Evolutionary conservation across 1,140 invertebrate genomes (phyloP).

Genomic region (Hypothenemus hampei): DNA sequence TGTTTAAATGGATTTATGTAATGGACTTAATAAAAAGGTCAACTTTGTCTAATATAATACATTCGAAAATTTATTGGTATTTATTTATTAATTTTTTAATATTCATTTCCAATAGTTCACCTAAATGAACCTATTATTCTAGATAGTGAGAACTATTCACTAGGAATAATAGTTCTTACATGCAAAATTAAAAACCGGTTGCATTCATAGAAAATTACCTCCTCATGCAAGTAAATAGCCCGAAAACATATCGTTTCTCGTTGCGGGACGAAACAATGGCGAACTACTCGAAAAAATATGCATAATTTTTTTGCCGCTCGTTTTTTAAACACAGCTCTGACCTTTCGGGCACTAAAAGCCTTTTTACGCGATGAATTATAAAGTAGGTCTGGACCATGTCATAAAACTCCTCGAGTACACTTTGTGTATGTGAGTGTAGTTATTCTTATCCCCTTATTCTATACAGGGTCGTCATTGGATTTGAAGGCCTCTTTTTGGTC

Average conservation of each 20-base stretch:
- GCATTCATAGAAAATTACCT: constrained; percentile 19
- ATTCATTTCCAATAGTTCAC: too few species aligned
- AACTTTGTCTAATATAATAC: too few species aligned
- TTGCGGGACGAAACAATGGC: constrained; percentile 10
- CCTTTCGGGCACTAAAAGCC: constrained; percentile 10
- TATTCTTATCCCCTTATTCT: too few species aligned
- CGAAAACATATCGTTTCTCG: constrained; percentile 20
- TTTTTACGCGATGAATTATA: constrained; percentile 16
- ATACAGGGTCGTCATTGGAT: background rate
- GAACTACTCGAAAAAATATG: constrained; percentile 14
- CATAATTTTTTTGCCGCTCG: constrained; percentile 4
- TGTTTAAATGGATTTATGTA: too few species aligned
- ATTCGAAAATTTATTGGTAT: too few species aligned
- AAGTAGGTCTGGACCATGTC: constrained; percentile 9
- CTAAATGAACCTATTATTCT: too few species aligned
- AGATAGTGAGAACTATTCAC: too few species aligned
- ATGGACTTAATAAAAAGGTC: too few species aligned
- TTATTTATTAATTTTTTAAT: too few species aligned
- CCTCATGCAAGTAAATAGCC: constrained; percentile 19
- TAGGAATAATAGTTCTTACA: too few species aligned
- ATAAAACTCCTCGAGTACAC: background rate
- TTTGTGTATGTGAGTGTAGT: background rate
- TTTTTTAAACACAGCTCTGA: constrained; percentile 16
- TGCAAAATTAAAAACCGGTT: constrained; percentile 16
- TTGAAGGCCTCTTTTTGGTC: background rate